Evolutionary conservation across 2,797 vertebrate species (phyloP), one percentile per base, ranked within the genome.

Genomic region (Buceros bicornis): DNA sequence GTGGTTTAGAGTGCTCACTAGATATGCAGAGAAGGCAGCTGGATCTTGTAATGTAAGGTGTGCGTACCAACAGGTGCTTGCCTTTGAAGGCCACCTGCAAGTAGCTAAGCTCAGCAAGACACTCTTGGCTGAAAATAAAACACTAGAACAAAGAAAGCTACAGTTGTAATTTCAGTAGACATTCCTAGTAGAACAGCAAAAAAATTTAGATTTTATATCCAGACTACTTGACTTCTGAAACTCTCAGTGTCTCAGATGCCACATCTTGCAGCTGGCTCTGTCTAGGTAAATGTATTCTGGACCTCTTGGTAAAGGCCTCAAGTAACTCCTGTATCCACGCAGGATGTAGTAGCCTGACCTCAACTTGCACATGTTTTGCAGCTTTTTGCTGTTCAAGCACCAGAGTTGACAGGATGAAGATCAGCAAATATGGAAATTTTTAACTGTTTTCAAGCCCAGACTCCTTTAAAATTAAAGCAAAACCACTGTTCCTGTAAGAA

Each of bases 391-490:
- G 35, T 66, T 82, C 74, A 79, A 90, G 37, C 20, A 83, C 11
- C 22, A 26, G 25, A 73, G 16, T 47, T 84, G 87, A 61, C 33
- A 82, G 54, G 21, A 85, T 60, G 24, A 78, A 21, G 31, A 26
- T 57, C 33, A 79, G 19, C 33, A 76, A 65, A 70, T 53, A 88
- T 76, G 86, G 31, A 82, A 95, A 50, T 5, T 25, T 16, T 70
- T 45, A 48, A 62, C 37, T 60, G 18, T 61, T 87, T 95, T 78
- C 37, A 91, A 90, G 45, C 12, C 16, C 76, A 42, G 37, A 67
- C 10, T 54, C 42, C n/a, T 89, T 87, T 73, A 89, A 91, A 93
- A 84, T 50, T 56, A 76, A 81, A 85, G 6, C 7, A 95, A 87
- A 87, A 37, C 4, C 40, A 79, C 29, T 48, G 33, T 65, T 93